Base-by-base conservation (phyloP, 2,113 vertebrate genomes). In the Ochotona curzoniae region DNA sequence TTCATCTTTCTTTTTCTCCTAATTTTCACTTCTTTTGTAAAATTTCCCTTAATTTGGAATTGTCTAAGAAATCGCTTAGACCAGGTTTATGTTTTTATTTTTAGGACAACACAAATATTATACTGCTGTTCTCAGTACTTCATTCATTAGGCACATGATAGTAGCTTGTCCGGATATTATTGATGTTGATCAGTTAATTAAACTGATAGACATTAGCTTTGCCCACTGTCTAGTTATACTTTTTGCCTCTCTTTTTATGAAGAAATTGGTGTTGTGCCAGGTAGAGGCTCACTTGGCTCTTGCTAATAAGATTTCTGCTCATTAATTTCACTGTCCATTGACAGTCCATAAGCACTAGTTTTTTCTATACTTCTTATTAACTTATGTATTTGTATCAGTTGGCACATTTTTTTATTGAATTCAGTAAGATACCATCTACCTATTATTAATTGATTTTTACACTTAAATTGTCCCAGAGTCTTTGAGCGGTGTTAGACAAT, bases 301-400 rank as follows among this genome's bases (percentile, higher is more conserved):
- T 89, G 61, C 13, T 71, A 20, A 51, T 83, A 49, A 78, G 20
- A 71, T n/a, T 89, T 93, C 57, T 15, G 89, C 32, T 26, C 20
- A 47, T 75, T 70, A 23, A 23, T 47, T 94, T 94, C 86, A 92
- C 32, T 21, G 44, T 89, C 54, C 21, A 23, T 51, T 95, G 28
- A 87, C 38, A 35, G 69, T 57, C 44, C 74, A 2, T 28, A 60
- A 35, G 61, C 60, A 87, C 4, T 84, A 89, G 38, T 89, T 47
- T 30, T 32, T 93, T 83, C n/a, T 86, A 76, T 51, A 26, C 64
- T n/a, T 47, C 64, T 76, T 93, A 82, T 70, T 70, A 5, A 51
- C 60, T 57, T 67, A 51, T 49, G 8, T 49, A 64, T 57, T 30
- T 88, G 25, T 84, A 44, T 44, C 6, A 44, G 38, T 44, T 44